These are phyloP conservation scores for Mesorhabditis spiculigera DNA, from an alignment of 2,888 invertebrate genomes.

Conservation along the genomic window DNA sequence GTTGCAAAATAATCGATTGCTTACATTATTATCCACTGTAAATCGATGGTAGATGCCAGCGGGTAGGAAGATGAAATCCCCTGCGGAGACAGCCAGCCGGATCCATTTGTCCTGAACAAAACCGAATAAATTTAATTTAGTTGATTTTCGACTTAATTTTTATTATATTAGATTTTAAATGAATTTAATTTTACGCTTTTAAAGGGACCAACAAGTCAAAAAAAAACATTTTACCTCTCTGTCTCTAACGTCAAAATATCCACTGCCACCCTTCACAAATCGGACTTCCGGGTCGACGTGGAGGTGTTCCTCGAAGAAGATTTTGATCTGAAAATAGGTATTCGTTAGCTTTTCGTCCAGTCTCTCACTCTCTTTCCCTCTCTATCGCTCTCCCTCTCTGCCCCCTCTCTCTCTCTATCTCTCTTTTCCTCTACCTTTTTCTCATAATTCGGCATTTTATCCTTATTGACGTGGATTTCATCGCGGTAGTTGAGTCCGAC, in stretches of 20 bases:
- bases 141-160: no score
- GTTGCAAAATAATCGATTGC: no score
- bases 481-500: slow-evolving; percentile 83
- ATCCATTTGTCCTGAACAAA: slow-evolving; percentile 77
- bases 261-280: slow-evolving; percentile 76
- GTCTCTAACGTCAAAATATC: slow-evolving; percentile 92
- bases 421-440: slow-evolving; percentile 68
- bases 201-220: background rate
- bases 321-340: slow-evolving; percentile 63
- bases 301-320: slow-evolving; percentile 85
- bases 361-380: background rate
- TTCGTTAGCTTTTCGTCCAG: background rate
- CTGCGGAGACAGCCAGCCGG: slow-evolving; percentile 77
- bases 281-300: slow-evolving; percentile 96
- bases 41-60: slow-evolving; percentile 95
- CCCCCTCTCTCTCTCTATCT: slow-evolving; percentile 70
- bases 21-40: slow-evolving; percentile 71
- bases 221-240: slow-evolving; percentile 43
- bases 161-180: no score
- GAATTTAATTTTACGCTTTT: no score
- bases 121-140: no score
- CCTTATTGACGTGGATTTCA: slow-evolving; percentile 75
- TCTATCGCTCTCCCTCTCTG: background rate
- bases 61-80: slow-evolving; percentile 87
- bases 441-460: slow-evolving; percentile 77